These are phyloP conservation scores for Eumeta japonica DNA, from an alignment of 1,140 invertebrate genomes.

Conservation along the genomic window DNA sequence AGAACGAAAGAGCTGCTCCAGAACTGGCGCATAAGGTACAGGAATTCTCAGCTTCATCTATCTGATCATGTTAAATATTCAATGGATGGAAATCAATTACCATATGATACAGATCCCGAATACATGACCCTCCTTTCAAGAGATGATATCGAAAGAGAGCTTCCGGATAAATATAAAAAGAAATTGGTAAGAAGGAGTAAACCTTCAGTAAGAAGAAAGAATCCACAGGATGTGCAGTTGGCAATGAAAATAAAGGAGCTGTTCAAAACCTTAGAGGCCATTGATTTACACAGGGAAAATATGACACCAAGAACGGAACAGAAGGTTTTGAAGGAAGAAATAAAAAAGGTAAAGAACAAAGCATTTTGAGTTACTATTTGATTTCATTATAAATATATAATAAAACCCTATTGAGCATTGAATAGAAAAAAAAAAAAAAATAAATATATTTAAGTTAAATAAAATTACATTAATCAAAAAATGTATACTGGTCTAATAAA, in stretches of 20 bases:
- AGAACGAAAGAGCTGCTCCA: slow-evolving; percentile 41
- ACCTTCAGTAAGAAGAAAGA: slow-evolving; percentile 31
- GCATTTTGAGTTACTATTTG: background rate
- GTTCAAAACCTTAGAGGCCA: slow-evolving; percentile 43
- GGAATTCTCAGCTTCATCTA: slow-evolving; percentile 19
- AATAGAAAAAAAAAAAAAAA: background rate
- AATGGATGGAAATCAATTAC: slow-evolving; percentile 23
- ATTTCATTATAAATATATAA: background rate
- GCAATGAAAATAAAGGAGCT: slow-evolving; percentile 49
- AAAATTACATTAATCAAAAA: background rate
- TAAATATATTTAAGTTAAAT: background rate
- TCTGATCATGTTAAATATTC: slow-evolving; percentile 21
- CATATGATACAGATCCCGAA: slow-evolving; percentile 42
- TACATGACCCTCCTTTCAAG: slow-evolving; percentile 41
- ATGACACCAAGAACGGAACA: slow-evolving; percentile 49
- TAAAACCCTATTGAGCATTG: too few relatives aligned
- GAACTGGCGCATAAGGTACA: slow-evolving; percentile 45
- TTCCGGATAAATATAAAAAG: slow-evolving; percentile 50
- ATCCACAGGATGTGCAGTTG: slow-evolving; percentile 38
- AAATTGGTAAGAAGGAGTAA: slow-evolving; percentile 30
- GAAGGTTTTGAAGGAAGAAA: slow-evolving; percentile 38
- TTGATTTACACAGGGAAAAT: slow-evolving; percentile 31
- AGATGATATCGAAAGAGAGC: slow-evolving; percentile 51
- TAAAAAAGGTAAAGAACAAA: slow-evolving; percentile 40
- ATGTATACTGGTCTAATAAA: too few relatives aligned